Evolutionary conservation across 2,797 vertebrate genomes (phyloP), one percentile per base, ranked within the genome.

Genomic region (Gallirallus australis): DNA sequence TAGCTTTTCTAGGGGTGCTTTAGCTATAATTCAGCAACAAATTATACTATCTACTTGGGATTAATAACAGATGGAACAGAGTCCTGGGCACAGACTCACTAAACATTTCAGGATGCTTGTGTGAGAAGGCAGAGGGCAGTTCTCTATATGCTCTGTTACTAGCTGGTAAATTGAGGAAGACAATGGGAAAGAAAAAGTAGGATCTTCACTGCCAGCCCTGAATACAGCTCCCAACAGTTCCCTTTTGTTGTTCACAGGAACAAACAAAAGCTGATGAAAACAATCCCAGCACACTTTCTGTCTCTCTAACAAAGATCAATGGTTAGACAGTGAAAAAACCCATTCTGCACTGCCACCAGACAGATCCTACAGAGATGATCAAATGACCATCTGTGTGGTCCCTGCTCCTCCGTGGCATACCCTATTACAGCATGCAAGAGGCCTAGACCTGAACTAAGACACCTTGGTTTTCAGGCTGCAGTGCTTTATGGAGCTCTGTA

Each of bases 221-320:
- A 96, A 92, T 83, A 75, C 81, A 80, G 78, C 81, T 77, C 57
- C 69, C 50, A 94, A 96, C 92, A 97, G 86, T 94, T 94, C 78
- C 53, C 90, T 89, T 96, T 94, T 94, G 91, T 95, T 88, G 28
- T 75, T 85, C 2, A 1, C 37, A 89, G 78, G 90, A 92, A 89
- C 91, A 96, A 96, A 94, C 90, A 95, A 92, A 97, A 89, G 83
- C 81, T 69, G 68, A 90, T 79, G 82, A 94, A 96, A 96, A 96
- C 86, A 95, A 95, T 47, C 19, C 53, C 48, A 75, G 83, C 50
- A 81, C 72, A 92, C 81, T 95, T 86, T 79, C 89, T 89, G 56
- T 68, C 80, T 75, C 54, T 77, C 75, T 77, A 93, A 92, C 94
- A 94, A 95, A 95, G 88, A 89, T 78, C 86, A 90, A 37, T 81